Evolutionary conservation across 2,113 vertebrate species (phyloP), one percentile per base, ranked within the genome.

Genomic region (Antechinus stuartii): DNA sequence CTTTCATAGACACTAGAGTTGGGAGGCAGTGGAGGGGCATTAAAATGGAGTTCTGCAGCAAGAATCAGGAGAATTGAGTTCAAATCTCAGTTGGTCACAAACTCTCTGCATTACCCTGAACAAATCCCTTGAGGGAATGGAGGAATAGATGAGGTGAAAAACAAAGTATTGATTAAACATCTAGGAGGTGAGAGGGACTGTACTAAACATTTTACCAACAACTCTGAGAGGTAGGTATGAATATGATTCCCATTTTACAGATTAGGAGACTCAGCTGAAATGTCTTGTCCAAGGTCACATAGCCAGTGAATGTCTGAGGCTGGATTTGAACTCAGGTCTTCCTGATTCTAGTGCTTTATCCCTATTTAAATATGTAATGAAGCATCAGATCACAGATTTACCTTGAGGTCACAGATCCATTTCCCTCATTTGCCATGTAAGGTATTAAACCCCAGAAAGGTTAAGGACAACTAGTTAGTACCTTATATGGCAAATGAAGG

Each of bases 281-380:
- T 54, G 93, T 90, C 19, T 54, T 93, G 19, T 8, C 54, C 57
- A 91, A 61, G 46, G 23, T 68, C 56, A 56, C 52, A 9, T 7
- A 7, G 2, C 1, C 5, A 93, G 42, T 30, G 52, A 91, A 24
- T 10, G 16, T 24, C 22, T 25, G 96, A 91, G 30, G 54, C 94
- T 91, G 8, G 57, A 53, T 95, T 93, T 57, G 91, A 97, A 94
- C 50, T 30, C 47, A 90, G 50, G 47, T 94, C 55, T 92, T 3
- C 56, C 92, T 91, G 26, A 55, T 1, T 22, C n/a, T 12, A 90
- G n/a, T 61, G 92, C 54, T 91, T 27, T 92, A 68, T 93, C 90
- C 12, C 50, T 35, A 52, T 52, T 52, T 52, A 52, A 52, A 52
- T 52, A 9, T 52, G 50, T 52, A 30, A 30, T 68, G 27, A 68